Conservation (phyloP, 2,888 invertebrate genomes). For the Erebia palarica region DNA sequence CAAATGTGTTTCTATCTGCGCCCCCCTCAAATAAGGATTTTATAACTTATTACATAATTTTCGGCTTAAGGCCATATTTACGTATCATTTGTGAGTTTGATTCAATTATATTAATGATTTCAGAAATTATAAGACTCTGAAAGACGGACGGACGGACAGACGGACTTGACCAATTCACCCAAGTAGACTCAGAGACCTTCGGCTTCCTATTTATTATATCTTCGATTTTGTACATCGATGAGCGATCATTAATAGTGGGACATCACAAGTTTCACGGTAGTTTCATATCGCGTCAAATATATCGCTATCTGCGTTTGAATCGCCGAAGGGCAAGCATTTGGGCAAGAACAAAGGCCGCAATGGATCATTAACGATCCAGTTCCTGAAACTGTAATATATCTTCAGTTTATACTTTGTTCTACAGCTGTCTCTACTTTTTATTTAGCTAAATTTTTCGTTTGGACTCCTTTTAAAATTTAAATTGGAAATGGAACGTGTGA, state of each 20-base stretch:
- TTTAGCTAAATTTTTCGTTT: conserved; percentile 48
- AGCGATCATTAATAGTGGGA: conserved; percentile 62
- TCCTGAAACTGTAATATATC: conserved; percentile 53
- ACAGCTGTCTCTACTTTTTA: not conserved
- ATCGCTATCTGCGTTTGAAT: conserved; percentile 55
- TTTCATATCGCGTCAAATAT: conserved; percentile 58
- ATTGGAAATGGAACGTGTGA: conserved; percentile 39
- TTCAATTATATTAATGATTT: no score
- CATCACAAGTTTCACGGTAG: conserved; percentile 56
- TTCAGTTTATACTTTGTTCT: conserved; percentile 51
- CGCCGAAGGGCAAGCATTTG: conserved; percentile 41
- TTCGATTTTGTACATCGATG: not conserved
- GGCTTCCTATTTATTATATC: not conserved
- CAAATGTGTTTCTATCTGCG: no score
- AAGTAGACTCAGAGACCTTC: no score
- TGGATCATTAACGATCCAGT: conserved; percentile 67
- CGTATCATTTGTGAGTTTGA: no score
- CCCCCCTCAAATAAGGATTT: no score
- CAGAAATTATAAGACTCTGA: no score
- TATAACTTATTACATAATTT: no score
- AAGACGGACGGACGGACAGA: no score
- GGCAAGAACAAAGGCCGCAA: conserved; percentile 67
- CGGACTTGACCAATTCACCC: no score
- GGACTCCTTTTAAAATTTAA: conserved; percentile 43
- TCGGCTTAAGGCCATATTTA: no score